Evolutionary conservation across 2,888 invertebrate species (phyloP).

Genomic region (Fragum whitleyi): DNA sequence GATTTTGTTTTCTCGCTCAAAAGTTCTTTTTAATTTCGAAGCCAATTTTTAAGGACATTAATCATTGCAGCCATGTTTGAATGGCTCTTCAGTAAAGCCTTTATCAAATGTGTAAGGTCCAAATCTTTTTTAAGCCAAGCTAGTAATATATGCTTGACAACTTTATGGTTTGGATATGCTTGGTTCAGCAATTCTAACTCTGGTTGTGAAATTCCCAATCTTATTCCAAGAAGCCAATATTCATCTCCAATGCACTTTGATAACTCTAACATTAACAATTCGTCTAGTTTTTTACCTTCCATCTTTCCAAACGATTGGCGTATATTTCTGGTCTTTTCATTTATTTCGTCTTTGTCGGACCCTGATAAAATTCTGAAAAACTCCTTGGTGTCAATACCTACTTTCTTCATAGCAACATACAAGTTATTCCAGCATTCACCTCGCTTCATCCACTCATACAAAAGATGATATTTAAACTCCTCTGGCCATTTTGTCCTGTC

Average conservation of each 20-base stretch:
- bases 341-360: background rate
- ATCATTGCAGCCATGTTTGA: too few species aligned
- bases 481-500: background rate
- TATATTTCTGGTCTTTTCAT: background rate
- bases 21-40: too few species aligned
- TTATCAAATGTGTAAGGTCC: too few species aligned
- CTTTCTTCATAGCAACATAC: background rate
- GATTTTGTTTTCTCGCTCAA: too few species aligned
- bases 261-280: background rate
- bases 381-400: background rate
- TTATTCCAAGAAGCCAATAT: background rate
- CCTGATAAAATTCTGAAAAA: background rate
- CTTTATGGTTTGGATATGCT: too few species aligned
- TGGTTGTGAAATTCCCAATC: background rate
- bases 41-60: too few species aligned
- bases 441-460: background rate
- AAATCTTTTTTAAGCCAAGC: too few species aligned
- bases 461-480: too few species aligned
- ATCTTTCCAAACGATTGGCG: background rate
- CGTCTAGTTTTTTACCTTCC: background rate
- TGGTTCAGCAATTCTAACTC: background rate
- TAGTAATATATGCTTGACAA: too few species aligned
- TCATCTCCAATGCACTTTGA: background rate
- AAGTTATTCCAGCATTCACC: background rate
- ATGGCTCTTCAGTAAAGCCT: too few species aligned